phyloP scores from a whole-genome alignment of 2,888 invertebrate genomes.

The Lithosia quadra region DNA sequence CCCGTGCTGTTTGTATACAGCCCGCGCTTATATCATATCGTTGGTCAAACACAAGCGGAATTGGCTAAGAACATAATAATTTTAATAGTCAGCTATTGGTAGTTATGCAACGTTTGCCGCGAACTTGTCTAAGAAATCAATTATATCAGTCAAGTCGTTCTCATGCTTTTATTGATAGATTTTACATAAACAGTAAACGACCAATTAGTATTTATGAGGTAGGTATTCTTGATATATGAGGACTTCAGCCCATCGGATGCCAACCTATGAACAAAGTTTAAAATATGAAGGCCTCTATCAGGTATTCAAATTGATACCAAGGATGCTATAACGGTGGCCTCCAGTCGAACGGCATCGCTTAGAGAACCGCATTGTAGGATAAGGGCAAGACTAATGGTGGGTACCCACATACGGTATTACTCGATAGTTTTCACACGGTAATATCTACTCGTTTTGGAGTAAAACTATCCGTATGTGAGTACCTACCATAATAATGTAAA shows the following conservation, averaged over 20 bases:
- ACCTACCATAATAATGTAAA: too few species aligned
- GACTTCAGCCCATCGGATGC: neutral
- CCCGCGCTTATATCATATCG: constrained; percentile 51
- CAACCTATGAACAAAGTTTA: neutral
- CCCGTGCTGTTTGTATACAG: constrained; percentile 59
- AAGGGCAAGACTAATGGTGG: neutral
- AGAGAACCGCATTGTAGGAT: too few species aligned
- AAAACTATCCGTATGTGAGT: too few species aligned
- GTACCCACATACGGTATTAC: too few species aligned
- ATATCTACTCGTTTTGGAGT: too few species aligned
- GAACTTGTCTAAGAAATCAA: neutral
- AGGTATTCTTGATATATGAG: neutral
- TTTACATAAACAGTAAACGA: neutral
- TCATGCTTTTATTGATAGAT: too few species aligned
- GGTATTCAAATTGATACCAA: neutral
- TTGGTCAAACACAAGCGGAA: constrained; percentile 63
- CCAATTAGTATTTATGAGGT: neutral
- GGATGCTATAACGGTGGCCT: neutral
- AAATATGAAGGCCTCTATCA: neutral
- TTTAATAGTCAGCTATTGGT: constrained; percentile 12
- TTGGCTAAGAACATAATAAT: constrained; percentile 64
- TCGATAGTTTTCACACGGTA: too few species aligned
- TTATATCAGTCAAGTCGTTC: too few species aligned
- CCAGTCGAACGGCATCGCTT: neutral
- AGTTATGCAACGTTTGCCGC: neutral